Evolutionary conservation across 2,113 vertebrate species (phyloP).

Genomic region (Myodes glareolus): DNA sequence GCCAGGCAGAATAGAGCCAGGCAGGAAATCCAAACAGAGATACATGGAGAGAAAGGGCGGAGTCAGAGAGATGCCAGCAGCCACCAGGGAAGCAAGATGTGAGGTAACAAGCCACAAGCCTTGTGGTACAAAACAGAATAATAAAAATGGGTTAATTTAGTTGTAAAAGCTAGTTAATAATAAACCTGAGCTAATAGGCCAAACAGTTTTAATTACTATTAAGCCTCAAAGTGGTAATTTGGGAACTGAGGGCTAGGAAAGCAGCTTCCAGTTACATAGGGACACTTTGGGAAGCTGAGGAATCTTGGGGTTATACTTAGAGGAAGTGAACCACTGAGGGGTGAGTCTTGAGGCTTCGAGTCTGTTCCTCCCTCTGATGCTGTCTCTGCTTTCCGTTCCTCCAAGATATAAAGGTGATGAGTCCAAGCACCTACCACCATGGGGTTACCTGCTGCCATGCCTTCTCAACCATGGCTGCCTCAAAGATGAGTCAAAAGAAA

Average conservation of each 20-base stretch:
- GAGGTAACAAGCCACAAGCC: too few relatives aligned
- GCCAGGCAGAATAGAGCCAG: too few relatives aligned
- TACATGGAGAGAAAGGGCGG: too few relatives aligned
- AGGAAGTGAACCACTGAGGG: neutral
- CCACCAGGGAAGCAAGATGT: neutral
- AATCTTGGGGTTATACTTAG: neutral
- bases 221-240: too few relatives aligned
- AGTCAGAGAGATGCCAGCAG: too few relatives aligned
- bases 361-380: neutral
- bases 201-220: too few relatives aligned
- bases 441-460: neutral
- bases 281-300: neutral
- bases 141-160: too few relatives aligned
- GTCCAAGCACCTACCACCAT: neutral
- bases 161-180: too few relatives aligned
- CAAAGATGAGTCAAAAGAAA: neutral
- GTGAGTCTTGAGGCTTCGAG: neutral
- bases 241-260: too few relatives aligned
- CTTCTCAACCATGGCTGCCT: neutral
- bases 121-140: too few relatives aligned
- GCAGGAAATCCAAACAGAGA: too few relatives aligned
- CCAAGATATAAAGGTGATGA: neutral
- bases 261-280: neutral
- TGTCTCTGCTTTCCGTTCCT: neutral
- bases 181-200: too few relatives aligned